phyloP scores from a whole-genome alignment of 2,888 invertebrate species.

The Limenitis camilla region DNA sequence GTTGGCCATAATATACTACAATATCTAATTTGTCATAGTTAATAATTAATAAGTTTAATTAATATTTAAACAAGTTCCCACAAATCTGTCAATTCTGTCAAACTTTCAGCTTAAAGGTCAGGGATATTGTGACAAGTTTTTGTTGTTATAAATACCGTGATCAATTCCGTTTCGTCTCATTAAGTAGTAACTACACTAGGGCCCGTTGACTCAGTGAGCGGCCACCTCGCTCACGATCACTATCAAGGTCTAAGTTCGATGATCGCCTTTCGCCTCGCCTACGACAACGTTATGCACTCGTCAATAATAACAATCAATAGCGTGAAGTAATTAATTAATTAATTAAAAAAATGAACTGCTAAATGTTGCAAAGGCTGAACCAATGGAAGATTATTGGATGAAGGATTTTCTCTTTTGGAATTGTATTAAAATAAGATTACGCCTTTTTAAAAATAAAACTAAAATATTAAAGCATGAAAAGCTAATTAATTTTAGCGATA shows the following conservation, averaged over 20 bases:
- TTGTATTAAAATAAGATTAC: too few relatives aligned
- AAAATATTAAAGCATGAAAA: too few relatives aligned
- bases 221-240: conserved; percentile 53
- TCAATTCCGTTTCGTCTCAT: conserved; percentile 3
- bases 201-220: conserved; percentile 31
- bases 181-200: conserved; percentile 9
- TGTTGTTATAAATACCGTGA: conserved; percentile 1
- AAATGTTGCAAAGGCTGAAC: too few relatives aligned
- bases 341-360: background rate
- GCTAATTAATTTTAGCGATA: too few relatives aligned
- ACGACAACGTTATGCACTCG: conserved; percentile 13
- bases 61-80: background rate
- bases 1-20: background rate
- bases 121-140: conserved; percentile 6
- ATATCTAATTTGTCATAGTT: background rate
- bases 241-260: conserved; percentile 66
- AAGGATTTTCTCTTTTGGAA: too few relatives aligned
- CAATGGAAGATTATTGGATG: too few relatives aligned
- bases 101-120: conserved; percentile 8
- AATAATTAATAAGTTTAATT: background rate
- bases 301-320: conserved; percentile 10
- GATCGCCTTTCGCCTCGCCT: conserved; percentile 62
- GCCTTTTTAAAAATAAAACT: too few relatives aligned
- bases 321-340: background rate
- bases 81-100: background rate